Percentiles rank a stretch among this genome's conserved stretches.
Evolutionary conservation across 2,113 vertebrate species (phyloP).

Genomic region (Enhydra lutris): DNA sequence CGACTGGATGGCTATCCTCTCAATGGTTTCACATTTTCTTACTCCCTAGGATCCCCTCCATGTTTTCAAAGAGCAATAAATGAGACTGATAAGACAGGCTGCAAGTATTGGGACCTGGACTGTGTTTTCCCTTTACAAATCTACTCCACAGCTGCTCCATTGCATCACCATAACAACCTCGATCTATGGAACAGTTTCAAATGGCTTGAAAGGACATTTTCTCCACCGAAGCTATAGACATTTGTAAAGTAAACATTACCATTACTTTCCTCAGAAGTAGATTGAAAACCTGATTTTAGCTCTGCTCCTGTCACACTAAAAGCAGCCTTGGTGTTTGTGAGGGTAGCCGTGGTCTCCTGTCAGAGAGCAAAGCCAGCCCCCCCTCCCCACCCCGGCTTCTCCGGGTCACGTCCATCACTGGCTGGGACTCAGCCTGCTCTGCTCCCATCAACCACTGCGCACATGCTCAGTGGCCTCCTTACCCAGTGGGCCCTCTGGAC

Average conservation of each 20-base stretch:
- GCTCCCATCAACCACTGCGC: not conserved
- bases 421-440: not conserved
- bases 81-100: not conserved
- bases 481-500: not conserved
- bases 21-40: not conserved
- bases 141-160: not conserved
- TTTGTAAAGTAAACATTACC: constrained; percentile 22
- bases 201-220: not conserved
- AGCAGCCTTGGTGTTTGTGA: not conserved
- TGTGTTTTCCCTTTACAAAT: not conserved
- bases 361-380: not conserved
- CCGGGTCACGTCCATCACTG: too few species aligned
- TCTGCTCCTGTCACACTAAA: not conserved
- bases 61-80: constrained; percentile 24
- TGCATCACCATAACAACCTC: not conserved
- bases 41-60: not conserved
- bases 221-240: not conserved
- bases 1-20: not conserved
- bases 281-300: not conserved
- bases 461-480: not conserved
- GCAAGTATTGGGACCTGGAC: not conserved
- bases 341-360: not conserved
- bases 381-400: not conserved
- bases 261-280: constrained; percentile 16
- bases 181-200: constrained; percentile 13